Evolutionary conservation across 2,888 invertebrate species (phyloP).

Genomic region (Polymixis flavicincta): DNA sequence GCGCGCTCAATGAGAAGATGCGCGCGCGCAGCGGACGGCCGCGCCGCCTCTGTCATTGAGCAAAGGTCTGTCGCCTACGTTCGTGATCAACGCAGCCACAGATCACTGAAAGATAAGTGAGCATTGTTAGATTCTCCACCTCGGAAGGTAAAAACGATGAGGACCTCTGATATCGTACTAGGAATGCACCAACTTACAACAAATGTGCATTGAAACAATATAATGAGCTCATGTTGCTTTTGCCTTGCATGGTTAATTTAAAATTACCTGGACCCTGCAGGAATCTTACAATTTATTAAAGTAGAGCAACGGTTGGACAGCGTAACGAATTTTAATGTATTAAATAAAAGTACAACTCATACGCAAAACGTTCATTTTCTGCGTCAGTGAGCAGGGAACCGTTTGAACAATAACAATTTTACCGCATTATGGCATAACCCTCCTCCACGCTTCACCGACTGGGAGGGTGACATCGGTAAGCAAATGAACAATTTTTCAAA

Average conservation of each 20-base stretch:
- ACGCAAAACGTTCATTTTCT: constrained; percentile 82
- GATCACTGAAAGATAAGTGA: constrained; percentile 76
- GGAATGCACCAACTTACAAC: constrained; percentile 39
- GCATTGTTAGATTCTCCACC: constrained; percentile 68
- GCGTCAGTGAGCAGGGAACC: constrained; percentile 77
- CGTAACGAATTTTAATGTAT: constrained; percentile 63
- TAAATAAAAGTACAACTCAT: constrained; percentile 63
- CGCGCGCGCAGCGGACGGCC: constrained; percentile 79
- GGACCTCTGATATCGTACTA: constrained; percentile 46
- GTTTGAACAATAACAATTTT: constrained; percentile 84
- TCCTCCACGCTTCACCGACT: constrained; percentile 76
- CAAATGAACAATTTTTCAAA: constrained; percentile 75
- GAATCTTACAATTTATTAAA: constrained; percentile 43
- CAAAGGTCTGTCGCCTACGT: constrained; percentile 89
- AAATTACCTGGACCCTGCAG: constrained; percentile 22
- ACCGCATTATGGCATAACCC: constrained; percentile 84
- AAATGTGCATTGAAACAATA: constrained; percentile 27
- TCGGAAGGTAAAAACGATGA: constrained; percentile 58
- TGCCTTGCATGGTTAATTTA: constrained; percentile 24
- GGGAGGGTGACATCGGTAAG: constrained; percentile 75
- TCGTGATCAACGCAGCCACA: constrained; percentile 78
- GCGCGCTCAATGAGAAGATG: constrained; percentile 90
- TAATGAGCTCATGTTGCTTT: constrained; percentile 19
- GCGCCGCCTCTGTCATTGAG: constrained; percentile 88
- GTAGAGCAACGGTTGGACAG: constrained; percentile 42